Conservation (phyloP, 1,140 invertebrate genomes). For the Lucilia sericata region DNA sequence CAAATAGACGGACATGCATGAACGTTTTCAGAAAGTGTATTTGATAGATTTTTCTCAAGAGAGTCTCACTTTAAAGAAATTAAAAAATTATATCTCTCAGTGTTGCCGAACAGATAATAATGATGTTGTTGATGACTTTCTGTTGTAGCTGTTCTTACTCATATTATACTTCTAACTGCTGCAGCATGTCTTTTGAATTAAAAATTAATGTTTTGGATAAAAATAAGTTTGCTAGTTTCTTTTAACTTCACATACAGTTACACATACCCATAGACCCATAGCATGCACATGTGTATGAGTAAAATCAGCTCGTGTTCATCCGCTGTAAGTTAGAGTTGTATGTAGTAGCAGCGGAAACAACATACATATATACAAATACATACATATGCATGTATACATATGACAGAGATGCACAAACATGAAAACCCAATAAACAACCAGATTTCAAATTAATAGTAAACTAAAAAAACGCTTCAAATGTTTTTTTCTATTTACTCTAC, state of each 20-base stretch:
- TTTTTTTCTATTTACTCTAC: too few relatives aligned
- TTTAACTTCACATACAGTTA: background rate
- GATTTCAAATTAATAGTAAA: too few relatives aligned
- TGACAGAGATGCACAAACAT: background rate
- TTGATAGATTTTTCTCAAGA: too few relatives aligned
- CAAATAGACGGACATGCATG: too few relatives aligned
- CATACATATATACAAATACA: background rate
- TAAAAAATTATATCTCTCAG: background rate
- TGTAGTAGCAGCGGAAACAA: background rate
- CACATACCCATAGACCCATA: background rate
- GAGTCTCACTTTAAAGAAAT: too few relatives aligned
- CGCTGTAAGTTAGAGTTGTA: background rate
- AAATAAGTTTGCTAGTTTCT: conserved; percentile 21
- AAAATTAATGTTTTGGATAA: conserved; percentile 43
- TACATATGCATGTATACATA: too few relatives aligned
- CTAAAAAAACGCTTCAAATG: too few relatives aligned
- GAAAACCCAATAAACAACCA: background rate
- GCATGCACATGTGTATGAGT: background rate
- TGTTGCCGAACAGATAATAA: background rate
- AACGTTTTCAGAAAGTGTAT: too few relatives aligned
- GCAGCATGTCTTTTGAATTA: conserved; percentile 42
- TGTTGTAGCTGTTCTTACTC: background rate
- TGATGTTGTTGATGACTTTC: conserved; percentile 28
- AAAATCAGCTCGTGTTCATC: background rate
- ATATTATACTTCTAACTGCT: background rate